Evolutionary conservation across 1,140 invertebrate genomes (phyloP).

Genomic region (Drosophila nebulosa): DNA sequence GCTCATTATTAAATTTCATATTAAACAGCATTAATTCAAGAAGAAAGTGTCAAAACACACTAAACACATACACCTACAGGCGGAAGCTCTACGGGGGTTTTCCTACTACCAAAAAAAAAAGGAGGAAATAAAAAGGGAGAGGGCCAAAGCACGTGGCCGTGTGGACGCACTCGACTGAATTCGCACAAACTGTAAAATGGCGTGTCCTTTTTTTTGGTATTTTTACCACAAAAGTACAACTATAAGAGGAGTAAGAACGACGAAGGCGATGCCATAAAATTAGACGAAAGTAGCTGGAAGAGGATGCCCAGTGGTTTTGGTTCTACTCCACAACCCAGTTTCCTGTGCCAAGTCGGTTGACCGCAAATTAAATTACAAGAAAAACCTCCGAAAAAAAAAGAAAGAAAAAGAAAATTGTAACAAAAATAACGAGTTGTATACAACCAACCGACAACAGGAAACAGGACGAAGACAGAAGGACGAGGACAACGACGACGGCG

Average conservation of each 20-base stretch:
- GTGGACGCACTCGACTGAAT: slow-evolving; percentile 38
- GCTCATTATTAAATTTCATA: slow-evolving; percentile 7
- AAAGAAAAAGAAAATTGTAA: slow-evolving; percentile 47
- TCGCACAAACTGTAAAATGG: slow-evolving; percentile 32
- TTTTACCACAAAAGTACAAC: not conserved
- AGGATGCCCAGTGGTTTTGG: slow-evolving; percentile 30
- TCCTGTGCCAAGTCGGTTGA: slow-evolving; percentile 68
- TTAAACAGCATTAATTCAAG: slow-evolving; percentile 24
- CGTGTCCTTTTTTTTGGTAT: slow-evolving; percentile 10
- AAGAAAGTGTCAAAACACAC: slow-evolving; percentile 39
- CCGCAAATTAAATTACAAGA: slow-evolving; percentile 77
- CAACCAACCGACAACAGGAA: slow-evolving; percentile 27
- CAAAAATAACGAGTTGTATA: slow-evolving; percentile 56
- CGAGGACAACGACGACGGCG: not conserved
- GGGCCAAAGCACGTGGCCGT: slow-evolving; percentile 40
- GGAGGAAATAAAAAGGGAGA: slow-evolving; percentile 14
- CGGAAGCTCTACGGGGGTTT: slow-evolving; percentile 3
- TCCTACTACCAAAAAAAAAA: not conserved
- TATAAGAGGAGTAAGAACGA: slow-evolving; percentile 5
- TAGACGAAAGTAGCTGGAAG: slow-evolving; percentile 42
- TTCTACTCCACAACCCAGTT: slow-evolving; percentile 45
- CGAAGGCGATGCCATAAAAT: slow-evolving; percentile 32
- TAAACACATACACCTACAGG: slow-evolving; percentile 9
- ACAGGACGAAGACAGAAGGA: slow-evolving; percentile 13
- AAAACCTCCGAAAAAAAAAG: slow-evolving; percentile 35